Percentiles rank a stretch among this genome's conserved stretches.
phyloP scores from a whole-genome alignment of 1,140 invertebrate genomes.

The Drosophila tristis region DNA sequence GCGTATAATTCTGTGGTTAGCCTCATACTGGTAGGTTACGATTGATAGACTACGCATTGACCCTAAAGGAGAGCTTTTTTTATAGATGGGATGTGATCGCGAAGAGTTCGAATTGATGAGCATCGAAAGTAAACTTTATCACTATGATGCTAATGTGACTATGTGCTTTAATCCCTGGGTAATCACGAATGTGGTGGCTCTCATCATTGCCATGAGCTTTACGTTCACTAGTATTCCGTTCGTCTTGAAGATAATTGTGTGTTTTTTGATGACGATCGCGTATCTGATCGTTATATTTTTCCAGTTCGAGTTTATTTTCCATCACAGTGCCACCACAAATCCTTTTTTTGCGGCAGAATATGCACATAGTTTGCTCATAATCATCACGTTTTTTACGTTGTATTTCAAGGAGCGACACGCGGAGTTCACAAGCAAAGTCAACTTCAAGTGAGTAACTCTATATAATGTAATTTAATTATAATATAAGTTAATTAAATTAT shows the following conservation, averaged over 20 bases:
- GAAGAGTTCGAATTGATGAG: conserved; percentile 1
- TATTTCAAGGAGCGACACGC: conserved; percentile 93
- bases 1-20: conserved; percentile 87
- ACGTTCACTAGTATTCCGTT: conserved; percentile 94
- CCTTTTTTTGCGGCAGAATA: conserved; percentile 87
- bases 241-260: conserved; percentile 90
- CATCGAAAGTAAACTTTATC: conserved; percentile 51
- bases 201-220: conserved; percentile 91
- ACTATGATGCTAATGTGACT: conserved; percentile 21
- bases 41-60: neutral
- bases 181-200: conserved; percentile 90
- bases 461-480: neutral
- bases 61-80: neutral
- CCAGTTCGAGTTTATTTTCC: conserved; percentile 85
- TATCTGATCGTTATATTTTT: conserved; percentile 89
- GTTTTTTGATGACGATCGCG: conserved; percentile 86
- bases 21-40: conserved; percentile 86
- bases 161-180: conserved; percentile 88
- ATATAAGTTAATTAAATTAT: neutral
- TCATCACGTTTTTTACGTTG: conserved; percentile 88
- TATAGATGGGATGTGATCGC: conserved; percentile 37
- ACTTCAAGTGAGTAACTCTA: conserved; percentile 84
- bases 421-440: conserved; percentile 94
- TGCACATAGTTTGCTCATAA: conserved; percentile 88
- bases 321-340: conserved; percentile 87